phyloP scores from a whole-genome alignment of 1,140 invertebrate species.

The Neodiprion virginianus region DNA sequence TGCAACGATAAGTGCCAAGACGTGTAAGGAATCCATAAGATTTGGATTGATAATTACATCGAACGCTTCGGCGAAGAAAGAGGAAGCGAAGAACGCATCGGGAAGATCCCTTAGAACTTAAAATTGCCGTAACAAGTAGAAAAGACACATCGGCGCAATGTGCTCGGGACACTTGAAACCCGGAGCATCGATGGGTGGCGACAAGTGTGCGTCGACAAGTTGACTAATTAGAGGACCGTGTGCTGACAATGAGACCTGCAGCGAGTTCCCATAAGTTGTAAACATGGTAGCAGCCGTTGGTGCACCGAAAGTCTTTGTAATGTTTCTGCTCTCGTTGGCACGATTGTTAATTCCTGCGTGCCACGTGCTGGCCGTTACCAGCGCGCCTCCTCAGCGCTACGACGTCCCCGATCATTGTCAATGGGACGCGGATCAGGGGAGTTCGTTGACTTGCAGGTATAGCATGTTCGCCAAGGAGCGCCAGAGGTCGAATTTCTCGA shows the following conservation, averaged over 20 bases:
- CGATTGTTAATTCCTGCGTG: constrained; percentile 39
- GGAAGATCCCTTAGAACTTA: not conserved
- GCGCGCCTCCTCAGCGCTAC: constrained; percentile 68
- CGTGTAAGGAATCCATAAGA: not conserved
- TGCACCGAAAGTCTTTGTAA: constrained; percentile 31
- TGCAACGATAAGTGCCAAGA: not conserved
- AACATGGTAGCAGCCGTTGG: constrained; percentile 43
- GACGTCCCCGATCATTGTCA: constrained; percentile 85
- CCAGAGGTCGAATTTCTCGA: constrained; percentile 86
- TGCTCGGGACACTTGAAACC: not conserved
- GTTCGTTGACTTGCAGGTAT: constrained; percentile 77
- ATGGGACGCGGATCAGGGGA: constrained; percentile 74
- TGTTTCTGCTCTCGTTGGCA: constrained; percentile 30
- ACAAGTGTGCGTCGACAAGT: constrained; percentile 18
- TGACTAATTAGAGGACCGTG: constrained; percentile 24
- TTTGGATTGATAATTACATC: not conserved
- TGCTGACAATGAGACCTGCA: constrained; percentile 31
- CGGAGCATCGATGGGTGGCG: not conserved
- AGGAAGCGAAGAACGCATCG: not conserved
- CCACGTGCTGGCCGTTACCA: constrained; percentile 55
- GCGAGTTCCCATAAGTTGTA: constrained; percentile 24
- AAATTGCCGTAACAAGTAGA: not conserved
- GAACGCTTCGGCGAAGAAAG: not conserved
- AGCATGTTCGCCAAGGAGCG: constrained; percentile 81
- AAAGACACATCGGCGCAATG: not conserved